Evolutionary conservation across 2,113 vertebrate genomes (phyloP), one percentile per base, ranked within the genome.

Genomic region (Chaetura pelagica): DNA sequence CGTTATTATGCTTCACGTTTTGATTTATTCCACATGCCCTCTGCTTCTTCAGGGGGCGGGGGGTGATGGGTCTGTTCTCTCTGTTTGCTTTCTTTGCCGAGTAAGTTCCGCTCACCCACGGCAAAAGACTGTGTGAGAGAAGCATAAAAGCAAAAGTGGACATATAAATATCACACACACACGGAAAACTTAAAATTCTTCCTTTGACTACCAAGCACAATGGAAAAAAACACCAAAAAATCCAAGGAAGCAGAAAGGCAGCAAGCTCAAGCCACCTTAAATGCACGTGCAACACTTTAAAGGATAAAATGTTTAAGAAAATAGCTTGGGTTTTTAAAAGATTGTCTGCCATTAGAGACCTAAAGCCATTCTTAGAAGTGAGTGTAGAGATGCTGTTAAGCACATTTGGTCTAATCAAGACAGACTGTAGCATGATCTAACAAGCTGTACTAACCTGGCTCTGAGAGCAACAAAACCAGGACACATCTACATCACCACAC

Each of bases 1-100:
- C 26, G 94, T 95, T 81, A 84, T 80, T 87, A 85, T 84, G 93
- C 97, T 92, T 92, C 78, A 15, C 38, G 62, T 81, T 95, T 96
- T 98, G 97, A 98, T 98, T 98, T 95, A 96, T 97, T 97, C 97
- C 97, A 95, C 98, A 96, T 98, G 97, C 92, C 95, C 95, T 91
- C 87, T 84, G 67, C 91, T 96, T 97, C 74, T 83, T 93, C 77
- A 71, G 91, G 95, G 96, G 96, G 96, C 67, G 84, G 94, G 91
- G 93, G 91, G 90, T 66, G 78, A 94, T 63, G 78, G 52, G 59
- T 66, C 87, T 93, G 91, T 92, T 91, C 92, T 49, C 85, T 95
- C 97, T 97, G 98, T 98, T 98, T 98, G 97, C 96, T 97, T 96
- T 94, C 93, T 97, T 95, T 87, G 74, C 88, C 2, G 71, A 93